phyloP scores from a whole-genome alignment of 1,140 invertebrate species.

The Drosophila lini region DNA sequence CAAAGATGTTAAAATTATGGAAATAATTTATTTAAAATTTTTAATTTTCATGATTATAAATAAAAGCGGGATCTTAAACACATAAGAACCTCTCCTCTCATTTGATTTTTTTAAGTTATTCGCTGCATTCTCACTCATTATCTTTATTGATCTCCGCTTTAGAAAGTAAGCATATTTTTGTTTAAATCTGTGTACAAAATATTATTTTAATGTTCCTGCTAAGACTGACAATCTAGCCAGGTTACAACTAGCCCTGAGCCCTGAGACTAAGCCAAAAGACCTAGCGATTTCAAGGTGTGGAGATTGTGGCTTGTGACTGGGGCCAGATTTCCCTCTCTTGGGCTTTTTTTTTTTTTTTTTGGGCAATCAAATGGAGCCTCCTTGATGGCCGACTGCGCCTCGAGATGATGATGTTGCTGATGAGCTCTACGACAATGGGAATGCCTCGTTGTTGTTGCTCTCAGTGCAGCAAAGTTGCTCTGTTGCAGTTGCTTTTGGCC shows the following conservation, averaged over 20 bases:
- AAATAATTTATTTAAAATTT: background rate
- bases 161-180: background rate
- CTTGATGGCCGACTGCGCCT: slow-evolving; percentile 45
- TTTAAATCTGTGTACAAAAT: background rate
- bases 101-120: background rate
- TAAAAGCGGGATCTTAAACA: too few relatives aligned
- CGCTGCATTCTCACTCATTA: background rate
- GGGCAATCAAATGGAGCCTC: slow-evolving; percentile 56
- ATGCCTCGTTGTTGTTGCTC: slow-evolving; percentile 50
- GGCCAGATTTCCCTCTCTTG: slow-evolving; percentile 30
- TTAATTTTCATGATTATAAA: too few relatives aligned
- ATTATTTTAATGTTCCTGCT: slow-evolving; percentile 9
- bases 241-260: slow-evolving; percentile 28
- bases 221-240: background rate
- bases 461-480: slow-evolving; percentile 14
- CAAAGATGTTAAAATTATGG: background rate
- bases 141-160: background rate
- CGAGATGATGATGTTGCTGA: slow-evolving; percentile 52
- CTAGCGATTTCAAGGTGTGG: slow-evolving; percentile 47
- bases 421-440: slow-evolving; percentile 61
- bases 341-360: slow-evolving; percentile 16
- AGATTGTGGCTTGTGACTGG: slow-evolving; percentile 30
- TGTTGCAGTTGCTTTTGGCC: slow-evolving; percentile 30
- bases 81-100: background rate
- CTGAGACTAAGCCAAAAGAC: background rate